A percentile compares a stretch with the other conserved stretches of the same genome.
Evolutionary conservation across 2,888 invertebrate genomes (phyloP).

Genomic region (Phlogophora meticulosa): DNA sequence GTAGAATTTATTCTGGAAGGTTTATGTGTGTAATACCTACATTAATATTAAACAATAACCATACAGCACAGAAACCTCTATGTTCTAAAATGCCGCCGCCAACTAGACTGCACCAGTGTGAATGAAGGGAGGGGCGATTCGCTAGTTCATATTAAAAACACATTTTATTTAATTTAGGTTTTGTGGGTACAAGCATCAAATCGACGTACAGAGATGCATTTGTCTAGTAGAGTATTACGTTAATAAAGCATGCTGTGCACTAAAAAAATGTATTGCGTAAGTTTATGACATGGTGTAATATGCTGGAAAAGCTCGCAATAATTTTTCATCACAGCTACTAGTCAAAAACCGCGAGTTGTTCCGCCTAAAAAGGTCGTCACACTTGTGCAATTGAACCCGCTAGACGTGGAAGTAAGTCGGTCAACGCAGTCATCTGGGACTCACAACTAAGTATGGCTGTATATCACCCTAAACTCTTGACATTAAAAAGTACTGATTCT

Average conservation of each 20-base stretch:
- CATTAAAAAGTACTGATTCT: no score
- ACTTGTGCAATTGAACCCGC: conserved; percentile 18
- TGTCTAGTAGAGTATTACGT: background rate
- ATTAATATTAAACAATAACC: no score
- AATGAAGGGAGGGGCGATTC: no score
- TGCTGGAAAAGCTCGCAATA: conserved; percentile 5
- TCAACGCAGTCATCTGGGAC: background rate
- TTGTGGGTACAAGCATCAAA: background rate
- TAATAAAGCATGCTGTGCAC: background rate
- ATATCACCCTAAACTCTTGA: no score
- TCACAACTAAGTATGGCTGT: no score
- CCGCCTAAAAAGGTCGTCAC: conserved; percentile 3
- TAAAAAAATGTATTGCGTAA: conserved; percentile 8
- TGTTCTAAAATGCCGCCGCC: no score
- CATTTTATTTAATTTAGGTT: background rate
- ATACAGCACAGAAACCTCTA: no score
- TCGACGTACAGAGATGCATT: background rate
- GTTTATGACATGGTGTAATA: conserved; percentile 10
- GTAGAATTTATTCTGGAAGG: no score
- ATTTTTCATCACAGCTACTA: background rate
- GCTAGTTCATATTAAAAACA: no score
- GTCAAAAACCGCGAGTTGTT: conserved; percentile 7
- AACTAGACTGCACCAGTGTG: no score
- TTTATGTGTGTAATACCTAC: no score
- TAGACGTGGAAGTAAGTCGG: background rate